Conservation (phyloP, 2,888 invertebrate species). For the Drosophila percnosoma region DNA sequence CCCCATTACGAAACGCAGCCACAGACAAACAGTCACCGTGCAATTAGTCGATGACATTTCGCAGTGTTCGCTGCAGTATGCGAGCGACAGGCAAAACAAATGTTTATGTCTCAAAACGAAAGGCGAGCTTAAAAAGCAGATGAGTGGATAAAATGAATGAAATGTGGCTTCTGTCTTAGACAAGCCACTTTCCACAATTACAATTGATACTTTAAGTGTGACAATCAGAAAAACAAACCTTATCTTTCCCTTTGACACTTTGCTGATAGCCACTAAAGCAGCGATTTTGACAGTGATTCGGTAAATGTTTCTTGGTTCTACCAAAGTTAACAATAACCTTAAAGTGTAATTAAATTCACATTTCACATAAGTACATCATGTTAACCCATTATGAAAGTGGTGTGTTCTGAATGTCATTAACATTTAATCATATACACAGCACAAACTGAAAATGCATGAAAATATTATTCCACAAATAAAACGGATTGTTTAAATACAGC, state of each 20-base stretch:
- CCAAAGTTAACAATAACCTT: neutral
- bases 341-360: neutral
- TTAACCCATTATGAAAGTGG: neutral
- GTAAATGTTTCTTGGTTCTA: neutral
- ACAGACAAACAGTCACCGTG: constrained; percentile 16
- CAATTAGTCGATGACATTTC: constrained; percentile 51
- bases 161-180: neutral
- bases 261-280: too few species aligned
- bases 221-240: neutral
- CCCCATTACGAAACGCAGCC: constrained; percentile 13
- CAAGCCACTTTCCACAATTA: neutral
- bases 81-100: neutral
- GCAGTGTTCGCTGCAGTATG: constrained; percentile 3
- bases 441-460: neutral
- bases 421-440: neutral
- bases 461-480: neutral
- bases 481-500: neutral
- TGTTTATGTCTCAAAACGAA: neutral
- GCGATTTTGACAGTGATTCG: neutral
- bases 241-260: neutral
- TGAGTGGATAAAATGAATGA: neutral
- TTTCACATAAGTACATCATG: fast-evolving
- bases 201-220: neutral
- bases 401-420: neutral
- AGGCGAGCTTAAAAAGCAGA: neutral